These are phyloP conservation scores for Scolanthus callimorphus DNA, from an alignment of 92 coral and sea anemone genomes.

Conservation along the genomic window DNA sequence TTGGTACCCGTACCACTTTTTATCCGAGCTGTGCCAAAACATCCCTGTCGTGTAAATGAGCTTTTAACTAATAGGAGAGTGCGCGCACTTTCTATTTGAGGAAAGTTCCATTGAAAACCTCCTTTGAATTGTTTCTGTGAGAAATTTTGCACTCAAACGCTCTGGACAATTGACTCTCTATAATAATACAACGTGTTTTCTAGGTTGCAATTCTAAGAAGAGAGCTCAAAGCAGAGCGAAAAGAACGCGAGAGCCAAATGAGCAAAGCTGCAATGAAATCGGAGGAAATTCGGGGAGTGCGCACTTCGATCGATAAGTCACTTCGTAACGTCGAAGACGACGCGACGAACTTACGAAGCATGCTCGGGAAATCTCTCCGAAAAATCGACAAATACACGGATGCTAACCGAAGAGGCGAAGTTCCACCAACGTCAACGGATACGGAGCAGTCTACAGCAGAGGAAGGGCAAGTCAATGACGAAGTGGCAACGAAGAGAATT, in stretches of 20 bases:
- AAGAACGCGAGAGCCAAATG: conserved; percentile 44
- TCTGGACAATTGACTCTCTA: not conserved
- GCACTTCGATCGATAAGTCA: conserved; percentile 75
- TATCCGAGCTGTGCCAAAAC: too few species aligned
- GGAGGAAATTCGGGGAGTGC: conserved; percentile 85
- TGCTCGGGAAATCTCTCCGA: conserved; percentile 90
- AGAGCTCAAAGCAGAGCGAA: conserved; percentile 58
- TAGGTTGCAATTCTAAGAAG: conserved; percentile 56
- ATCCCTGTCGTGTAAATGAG: too few species aligned
- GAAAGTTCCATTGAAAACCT: too few species aligned
- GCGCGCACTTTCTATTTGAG: too few species aligned
- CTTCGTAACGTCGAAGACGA: conserved; percentile 84
- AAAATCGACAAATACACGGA: conserved; percentile 83
- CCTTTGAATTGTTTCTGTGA: too few species aligned
- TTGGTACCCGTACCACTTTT: too few species aligned
- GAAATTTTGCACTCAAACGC: too few species aligned
- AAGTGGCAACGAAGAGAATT: conserved; percentile 16
- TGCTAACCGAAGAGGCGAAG: conserved; percentile 65
- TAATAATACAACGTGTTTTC: too few species aligned
- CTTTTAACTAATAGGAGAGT: too few species aligned
- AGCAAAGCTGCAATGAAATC: conserved; percentile 62
- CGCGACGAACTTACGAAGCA: conserved; percentile 75
- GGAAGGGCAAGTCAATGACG: conserved; percentile 14
- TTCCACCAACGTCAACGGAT: conserved; percentile 45
- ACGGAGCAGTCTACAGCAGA: conserved; percentile 57